These are phyloP conservation scores for Sardina pilchardus DNA, from an alignment of 2,113 vertebrate genomes.

Conservation along the genomic window DNA sequence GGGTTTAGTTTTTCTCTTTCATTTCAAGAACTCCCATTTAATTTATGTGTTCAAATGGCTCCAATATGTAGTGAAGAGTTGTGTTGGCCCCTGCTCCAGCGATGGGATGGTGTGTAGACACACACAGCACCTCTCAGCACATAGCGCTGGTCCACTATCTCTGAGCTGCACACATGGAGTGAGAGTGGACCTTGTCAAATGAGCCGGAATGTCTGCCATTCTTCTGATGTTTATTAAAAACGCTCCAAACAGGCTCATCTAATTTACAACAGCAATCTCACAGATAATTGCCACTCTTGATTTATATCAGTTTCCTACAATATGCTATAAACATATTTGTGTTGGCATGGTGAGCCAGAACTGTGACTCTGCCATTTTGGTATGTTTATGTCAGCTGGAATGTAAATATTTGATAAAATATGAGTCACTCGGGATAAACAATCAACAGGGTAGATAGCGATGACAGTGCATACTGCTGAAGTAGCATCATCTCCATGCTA, in stretches of 20 bases:
- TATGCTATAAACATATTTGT: slow-evolving; percentile 35
- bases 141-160: background rate
- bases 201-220: slow-evolving; percentile 28
- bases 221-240: slow-evolving; percentile 40
- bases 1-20: background rate
- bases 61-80: background rate
- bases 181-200: slow-evolving; percentile 17
- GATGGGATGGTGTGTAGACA: background rate
- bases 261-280: slow-evolving; percentile 43
- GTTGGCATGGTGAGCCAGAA: slow-evolving; percentile 18
- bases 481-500: background rate
- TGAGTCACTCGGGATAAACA: slow-evolving; percentile 3
- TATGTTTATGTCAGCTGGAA: slow-evolving; percentile 34
- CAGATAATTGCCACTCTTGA: slow-evolving; percentile 46
- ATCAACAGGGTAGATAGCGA: background rate
- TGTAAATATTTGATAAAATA: slow-evolving; percentile 41
- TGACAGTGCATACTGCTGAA: background rate
- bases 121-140: background rate
- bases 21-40: background rate
- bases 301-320: slow-evolving; percentile 36
- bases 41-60: background rate
- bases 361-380: slow-evolving; percentile 28
- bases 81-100: background rate
- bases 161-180: slow-evolving; percentile 1
- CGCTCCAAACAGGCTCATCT: slow-evolving; percentile 40